Evolutionary conservation across 2,888 invertebrate genomes (phyloP), one percentile per base, ranked within the genome.

Genomic region (Pammene aurita): DNA sequence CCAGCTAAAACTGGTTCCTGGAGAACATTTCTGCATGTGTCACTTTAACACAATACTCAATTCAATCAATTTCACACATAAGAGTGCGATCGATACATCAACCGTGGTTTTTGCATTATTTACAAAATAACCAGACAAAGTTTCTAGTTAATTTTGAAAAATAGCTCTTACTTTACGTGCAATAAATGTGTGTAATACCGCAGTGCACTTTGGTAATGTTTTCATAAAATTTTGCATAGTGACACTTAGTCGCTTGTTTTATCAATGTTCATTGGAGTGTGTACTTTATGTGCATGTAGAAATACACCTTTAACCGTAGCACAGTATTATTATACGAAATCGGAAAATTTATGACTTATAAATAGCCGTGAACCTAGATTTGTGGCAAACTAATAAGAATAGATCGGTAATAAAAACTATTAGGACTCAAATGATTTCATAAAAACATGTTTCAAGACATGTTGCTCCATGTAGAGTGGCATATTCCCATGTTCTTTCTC

Each of bases 21-120:
- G 35, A 38, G 13, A 61, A 38, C 9, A 61, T 61, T 50, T 50
- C 62, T 62, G 62, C 52, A 61, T 50, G 41, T 42, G 34, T 61
- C 42, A 63, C 10, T 42, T 41, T 7, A 44, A 63, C 54, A 63
- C 52, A 63, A 63, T 54, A 41, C 63, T 16, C 38, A 63, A 35
- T 63, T 63, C 63, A 67, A 67, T 67, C 56, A 67, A 48, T 63
- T 63, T 67, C 67, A 50, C 67, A 67, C 67, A 62, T 63, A 67
- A 62, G 62, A 50, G 56, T 42, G 13, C 13, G 42, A 63, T 50
- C 67, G 55, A 66, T 66, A 57, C 57, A 56, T 63, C 62, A 50
- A 62, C 18, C 26, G 41, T n/a, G 42, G 11, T 67, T 67, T 62
- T 67, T 63, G 7, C 34, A 6, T 13, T 56, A 62, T 55, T 67